Evolutionary conservation across 1,140 invertebrate species (phyloP), one percentile per base, ranked within the genome.

Genomic region (Carcinoscorpius rotundicauda): DNA sequence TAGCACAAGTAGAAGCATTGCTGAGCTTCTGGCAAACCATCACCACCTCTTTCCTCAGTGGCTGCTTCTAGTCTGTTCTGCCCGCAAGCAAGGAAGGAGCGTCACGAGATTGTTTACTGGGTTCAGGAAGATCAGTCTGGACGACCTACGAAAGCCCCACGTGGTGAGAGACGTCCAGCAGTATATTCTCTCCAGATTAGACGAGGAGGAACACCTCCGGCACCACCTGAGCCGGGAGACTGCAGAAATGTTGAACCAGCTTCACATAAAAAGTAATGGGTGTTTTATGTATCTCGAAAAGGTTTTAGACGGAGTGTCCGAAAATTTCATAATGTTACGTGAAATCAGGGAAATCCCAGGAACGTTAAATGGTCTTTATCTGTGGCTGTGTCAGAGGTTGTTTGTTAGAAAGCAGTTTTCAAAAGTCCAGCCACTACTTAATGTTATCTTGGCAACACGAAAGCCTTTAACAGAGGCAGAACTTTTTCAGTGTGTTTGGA

Each of bases 201-300:
- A 97, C 74, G 85, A 85, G 53, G 90, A 93, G 71, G 86, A 87
- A 5, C 82, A 85, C 29, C 76, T 94, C 2, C 76, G 90, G 66
- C 86, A 89, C 71, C 88, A 91, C 71, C 84, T 91, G 61, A 86
- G 83, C 62, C 80, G 83, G 71, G 89, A 93, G 72, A 94, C 93
- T 1, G 93, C 93, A 0, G 92, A 96, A 70, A 94, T 93, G 78
- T 78, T 98, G 5, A 96, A 97, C 77, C 92, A 96, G 72, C 80
- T 98, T 5, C 87, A 97, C 72, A 97, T 97, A 68, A 98, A 97
- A 76, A 94, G 91, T 73, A 95, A 97, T 75, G 94, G 93, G 0
- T 97, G 93, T 74, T 89, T 97, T 71, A 79, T 97, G 1, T 98
- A 97, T 72, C 76, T 97, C 64, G 91, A 97, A 76, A 92, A 91